Base-by-base conservation (phyloP, 2,888 invertebrate genomes). In the Drosophila nr. fundita region DNA sequence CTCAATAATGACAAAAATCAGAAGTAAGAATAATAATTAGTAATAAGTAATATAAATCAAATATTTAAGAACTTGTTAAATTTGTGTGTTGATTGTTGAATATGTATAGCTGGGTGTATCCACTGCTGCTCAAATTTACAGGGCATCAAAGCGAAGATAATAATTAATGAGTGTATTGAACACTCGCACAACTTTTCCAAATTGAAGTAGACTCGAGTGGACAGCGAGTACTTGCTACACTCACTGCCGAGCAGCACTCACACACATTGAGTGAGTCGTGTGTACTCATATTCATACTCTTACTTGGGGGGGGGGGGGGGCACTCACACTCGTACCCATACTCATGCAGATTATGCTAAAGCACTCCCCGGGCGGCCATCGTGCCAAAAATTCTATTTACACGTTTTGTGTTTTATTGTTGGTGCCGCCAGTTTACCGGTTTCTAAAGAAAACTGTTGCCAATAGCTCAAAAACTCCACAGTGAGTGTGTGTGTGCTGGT, bases 331-430 rank as follows among this genome's bases (percentile, higher is more conserved):
- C 34, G 7, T 24, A 53, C 57, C 27, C 63, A 58, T 60, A 82
- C 87, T 77, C 89, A 89, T 91, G 91, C 91, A 91, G 91, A 91
- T 91, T 91, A 91, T 89, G 90, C 91, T 87, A 86, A 91, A 91
- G 91, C 89, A 91, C 91, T 91, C 91, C 91, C 91, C 78, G 83
- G 91, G 74, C 84, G 90, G 85, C 89, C 91, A 91, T 91, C 89
- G 89, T 90, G 91, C 91, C 89, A 91, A 91, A 91, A 91, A 91
- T 91, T 91, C 91, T 91, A 91, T 91, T 91, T 91, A 91, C 91
- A 91, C 91, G 91, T 91, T 90, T 86, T 90, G 88, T 91, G 89
- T 91, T 91, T 91, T 91, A 91, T 91, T 91, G 90, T 90, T 89
- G 80, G 77, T 72, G 80, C 72, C 71, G 54, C 54, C 24, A 15